Base-by-base conservation (phyloP, 2,113 vertebrate species). In the Lethenteron camtschaticum region DNA sequence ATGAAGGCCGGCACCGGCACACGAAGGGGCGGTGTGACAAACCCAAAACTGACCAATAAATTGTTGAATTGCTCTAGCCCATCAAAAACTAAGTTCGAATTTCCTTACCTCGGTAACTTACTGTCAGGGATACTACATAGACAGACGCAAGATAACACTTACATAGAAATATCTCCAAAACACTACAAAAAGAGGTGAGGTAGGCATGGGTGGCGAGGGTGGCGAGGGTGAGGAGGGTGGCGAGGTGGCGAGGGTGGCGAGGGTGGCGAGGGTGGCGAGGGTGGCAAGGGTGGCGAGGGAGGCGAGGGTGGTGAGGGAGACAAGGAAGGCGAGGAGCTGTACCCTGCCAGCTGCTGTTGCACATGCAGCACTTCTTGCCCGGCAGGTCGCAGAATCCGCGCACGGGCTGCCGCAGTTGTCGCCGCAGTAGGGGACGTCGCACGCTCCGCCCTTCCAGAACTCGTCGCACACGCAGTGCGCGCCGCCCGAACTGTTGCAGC, bases 291-390 rank as follows among this genome's bases (percentile, higher is more conserved):
- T 3, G 59, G 59, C 13, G 16, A 16, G 59, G 13, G 59, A 4
- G 59, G 59, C 13, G 59, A 18, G 59, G 59, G 59, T 1, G 59
- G 59, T 4, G 59, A 63, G 59, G 59, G 16, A 7, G 59, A 4
- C 13, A 4, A 18, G 59, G 59, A 4, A 8, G 59, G 59, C 13
- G 8, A 63, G 59, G 59, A 63, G 10, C n/a, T 83, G 70, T 76
- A 96, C 94, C 94, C 83, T 96, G 94, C 94, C 92, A 99, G n/a
- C 73, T 82, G 0, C 76, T 3, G 5, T 73, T 75, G 77, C 94
- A 99, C 10, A 72, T 1, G 12, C 94, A 99, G 1, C 75, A 75
- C 73, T 81, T 82, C 1, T 77, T 75, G 8, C 73, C 77, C 2
- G 77, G 78, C 4, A 57, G 69, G 74, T 71, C 73, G 78, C 94